Evolutionary conservation across 2,888 invertebrate species (phyloP).

Genomic region (Brachyopa scutellaris): DNA sequence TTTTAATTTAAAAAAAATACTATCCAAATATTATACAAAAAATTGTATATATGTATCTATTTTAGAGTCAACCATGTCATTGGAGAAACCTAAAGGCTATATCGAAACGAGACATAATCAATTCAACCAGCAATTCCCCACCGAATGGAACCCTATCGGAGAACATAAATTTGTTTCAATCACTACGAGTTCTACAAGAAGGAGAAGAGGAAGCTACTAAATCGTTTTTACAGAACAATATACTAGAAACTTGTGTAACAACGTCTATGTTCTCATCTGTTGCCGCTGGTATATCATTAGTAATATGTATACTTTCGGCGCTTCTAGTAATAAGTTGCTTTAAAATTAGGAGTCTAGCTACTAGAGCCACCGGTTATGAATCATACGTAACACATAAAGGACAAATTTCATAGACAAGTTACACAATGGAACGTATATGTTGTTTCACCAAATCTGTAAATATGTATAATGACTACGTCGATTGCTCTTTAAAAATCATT

Average conservation of each 20-base stretch:
- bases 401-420: constrained; percentile 81
- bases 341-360: constrained; percentile 86
- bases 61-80: constrained; percentile 94
- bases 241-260: constrained; percentile 85
- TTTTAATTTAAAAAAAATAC: no score
- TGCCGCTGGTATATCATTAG: constrained; percentile 86
- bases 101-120: constrained; percentile 87
- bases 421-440: no score
- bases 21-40: no score
- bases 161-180: constrained; percentile 95
- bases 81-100: constrained; percentile 95
- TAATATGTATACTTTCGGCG: constrained; percentile 88
- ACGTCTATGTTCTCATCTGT: constrained; percentile 87
- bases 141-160: constrained; percentile 85
- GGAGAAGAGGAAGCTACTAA: constrained; percentile 84
- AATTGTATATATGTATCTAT: no score
- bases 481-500: no score
- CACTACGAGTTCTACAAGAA: constrained; percentile 92
- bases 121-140: constrained; percentile 82
- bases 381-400: constrained; percentile 86
- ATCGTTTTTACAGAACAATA: constrained; percentile 62
- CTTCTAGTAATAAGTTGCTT: constrained; percentile 90
- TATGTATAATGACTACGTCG: no score
- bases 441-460: no score
- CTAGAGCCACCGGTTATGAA: constrained; percentile 81